Evolutionary conservation across 2,888 invertebrate genomes (phyloP), one percentile per base, ranked within the genome.

Genomic region (Ennomos fuscantarius): DNA sequence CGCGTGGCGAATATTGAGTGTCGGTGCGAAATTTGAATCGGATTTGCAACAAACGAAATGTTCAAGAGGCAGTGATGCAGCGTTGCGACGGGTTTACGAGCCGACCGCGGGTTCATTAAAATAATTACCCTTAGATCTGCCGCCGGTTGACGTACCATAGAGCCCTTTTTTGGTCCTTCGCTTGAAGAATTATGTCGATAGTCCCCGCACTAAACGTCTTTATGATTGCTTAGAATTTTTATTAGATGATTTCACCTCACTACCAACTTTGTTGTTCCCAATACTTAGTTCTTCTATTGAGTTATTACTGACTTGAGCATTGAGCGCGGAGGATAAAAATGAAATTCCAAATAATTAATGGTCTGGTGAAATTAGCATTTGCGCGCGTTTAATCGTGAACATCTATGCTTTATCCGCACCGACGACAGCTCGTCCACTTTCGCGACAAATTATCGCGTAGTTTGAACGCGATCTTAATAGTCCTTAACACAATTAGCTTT

Each of bases 401-500:
- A 47, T 56, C 54, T 58, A 51, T 57, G 54, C 42, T 53, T 60
- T 62, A 46, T 48, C 39, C 41, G 13, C 53, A 42, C 10, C 15
- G 48, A 44, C 59, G 56, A 52, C 53, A 60, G 55, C 36, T 41
- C 47, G 41, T 59, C 34, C 49, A 55, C 56, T 52, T 50, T 43
- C 36, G 45, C 55, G 52, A 39, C 55, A 49, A 57, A 55, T 51
- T 34, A 44, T 43, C 53, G 52, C 54, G n/a, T 54, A 56, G 60
- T 63, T 66, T 60, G 70, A 64, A 68, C 61, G 69, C 64, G 57
- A 66, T 56, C 60, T 70, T 70, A 71, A 72, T 71, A 76, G 82
- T 81, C 81, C 82, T 85, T 82, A 84, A 77, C 82, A 86, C 85
- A 86, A 85, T 87, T 86, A 85, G 70, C 81, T 76, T 74, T 78